Conservation (phyloP, 2,888 invertebrate species). For the Fragum fragum region DNA sequence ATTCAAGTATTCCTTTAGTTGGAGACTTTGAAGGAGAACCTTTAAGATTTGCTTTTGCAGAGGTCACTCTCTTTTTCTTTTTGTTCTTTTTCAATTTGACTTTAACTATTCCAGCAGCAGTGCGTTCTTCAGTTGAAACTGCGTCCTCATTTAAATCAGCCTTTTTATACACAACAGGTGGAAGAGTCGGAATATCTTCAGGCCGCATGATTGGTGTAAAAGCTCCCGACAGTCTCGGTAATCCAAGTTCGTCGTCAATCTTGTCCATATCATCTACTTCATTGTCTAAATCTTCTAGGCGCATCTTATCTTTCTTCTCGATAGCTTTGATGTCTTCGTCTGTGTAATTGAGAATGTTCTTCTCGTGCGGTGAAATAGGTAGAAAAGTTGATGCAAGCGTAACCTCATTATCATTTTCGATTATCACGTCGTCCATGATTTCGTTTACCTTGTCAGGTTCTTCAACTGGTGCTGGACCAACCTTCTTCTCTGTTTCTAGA, state of each 20-base stretch:
- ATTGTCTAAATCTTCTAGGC: slow-evolving; percentile 29
- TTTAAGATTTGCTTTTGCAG: slow-evolving; percentile 53
- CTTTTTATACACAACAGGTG: slow-evolving; percentile 55
- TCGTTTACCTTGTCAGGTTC: slow-evolving; percentile 65
- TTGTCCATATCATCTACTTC: slow-evolving; percentile 64
- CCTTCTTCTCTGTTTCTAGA: slow-evolving; percentile 33
- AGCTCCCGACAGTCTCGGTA: slow-evolving; percentile 61
- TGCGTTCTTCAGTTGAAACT: slow-evolving; percentile 34
- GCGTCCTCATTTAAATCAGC: slow-evolving; percentile 11
- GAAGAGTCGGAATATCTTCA: slow-evolving; percentile 40
- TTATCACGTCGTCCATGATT: slow-evolving; percentile 48
- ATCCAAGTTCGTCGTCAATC: slow-evolving; percentile 63
- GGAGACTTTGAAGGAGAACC: slow-evolving; percentile 41
- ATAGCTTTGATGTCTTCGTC: slow-evolving; percentile 58
- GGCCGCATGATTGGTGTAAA: slow-evolving; percentile 61
- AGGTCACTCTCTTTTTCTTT: slow-evolving; percentile 59
- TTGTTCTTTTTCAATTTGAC: slow-evolving; percentile 56
- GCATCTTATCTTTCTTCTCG: slow-evolving; percentile 38
- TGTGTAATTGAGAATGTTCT: slow-evolving; percentile 57
- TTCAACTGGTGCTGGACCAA: slow-evolving; percentile 58
- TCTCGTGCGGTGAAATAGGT: slow-evolving; percentile 55
- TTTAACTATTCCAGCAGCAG: slow-evolving; percentile 55
- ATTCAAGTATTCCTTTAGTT: slow-evolving; percentile 16
- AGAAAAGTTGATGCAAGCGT: slow-evolving; percentile 64
- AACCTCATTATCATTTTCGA: slow-evolving; percentile 54